Conservation (phyloP, 2,797 vertebrate genomes). For the Psittacula derbiana region DNA sequence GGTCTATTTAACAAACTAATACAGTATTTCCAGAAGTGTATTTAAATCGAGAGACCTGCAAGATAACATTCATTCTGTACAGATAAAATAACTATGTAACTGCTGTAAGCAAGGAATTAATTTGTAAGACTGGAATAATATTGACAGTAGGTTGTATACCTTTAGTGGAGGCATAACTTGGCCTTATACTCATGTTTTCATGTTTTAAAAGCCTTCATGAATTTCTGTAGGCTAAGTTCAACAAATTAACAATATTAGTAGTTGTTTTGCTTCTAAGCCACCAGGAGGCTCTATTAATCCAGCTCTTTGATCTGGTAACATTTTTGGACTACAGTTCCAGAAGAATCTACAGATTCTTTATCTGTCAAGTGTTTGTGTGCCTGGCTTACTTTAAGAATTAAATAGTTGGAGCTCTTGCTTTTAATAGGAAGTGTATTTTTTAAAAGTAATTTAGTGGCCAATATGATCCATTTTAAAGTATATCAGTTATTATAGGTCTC, state of each 20-base stretch:
- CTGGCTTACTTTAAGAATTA: neutral
- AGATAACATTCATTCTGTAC: neutral
- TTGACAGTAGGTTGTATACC: neutral
- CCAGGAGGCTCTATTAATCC: conserved; percentile 71
- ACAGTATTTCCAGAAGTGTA: neutral
- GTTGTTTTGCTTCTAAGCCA: conserved; percentile 64
- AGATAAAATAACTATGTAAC: neutral
- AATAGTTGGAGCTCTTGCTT: neutral
- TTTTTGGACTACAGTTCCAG: neutral
- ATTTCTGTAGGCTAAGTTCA: neutral
- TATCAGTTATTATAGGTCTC: neutral
- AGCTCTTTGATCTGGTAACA: conserved; percentile 12
- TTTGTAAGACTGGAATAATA: neutral
- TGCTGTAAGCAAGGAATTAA: neutral
- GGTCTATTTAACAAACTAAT: neutral
- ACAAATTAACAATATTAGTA: neutral
- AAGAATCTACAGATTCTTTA: neutral
- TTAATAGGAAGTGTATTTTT: neutral
- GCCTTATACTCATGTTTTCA: neutral
- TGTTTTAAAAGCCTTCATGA: neutral
- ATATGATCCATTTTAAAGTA: neutral
- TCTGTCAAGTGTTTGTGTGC: neutral
- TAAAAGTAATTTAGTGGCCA: neutral
- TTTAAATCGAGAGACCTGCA: neutral
- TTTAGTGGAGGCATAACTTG: neutral